Evolutionary conservation across 2,888 invertebrate genomes (phyloP), one percentile per base, ranked within the genome.

Genomic region (Eupithecia inturbata): DNA sequence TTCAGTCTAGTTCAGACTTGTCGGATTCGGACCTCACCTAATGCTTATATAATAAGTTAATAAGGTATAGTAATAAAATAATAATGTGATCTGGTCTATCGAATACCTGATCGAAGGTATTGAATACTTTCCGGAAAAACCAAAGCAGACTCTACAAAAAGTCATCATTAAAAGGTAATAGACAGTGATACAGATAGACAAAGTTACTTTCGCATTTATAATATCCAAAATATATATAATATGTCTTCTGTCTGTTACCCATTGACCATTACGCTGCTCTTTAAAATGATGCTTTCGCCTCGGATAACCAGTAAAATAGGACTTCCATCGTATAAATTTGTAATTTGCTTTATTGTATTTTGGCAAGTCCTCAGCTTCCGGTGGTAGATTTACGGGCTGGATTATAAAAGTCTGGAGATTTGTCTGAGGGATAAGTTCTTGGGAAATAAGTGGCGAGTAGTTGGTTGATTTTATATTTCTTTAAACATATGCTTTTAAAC

Each of bases 1-100:
- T 75, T 81, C 74, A 80, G 89, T 91, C 92, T 86, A 91, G 90
- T 92, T 91, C 79, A 85, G 87, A 89, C 90, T 81, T 88, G 92
- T 90, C 86, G 82, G 84, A 80, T 84, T 84, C 80, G 82, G 57
- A 57, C 57, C 57, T 57, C 57, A 57, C 57, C 57, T 4, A 57
- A 22, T 53, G 22, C 22, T 12, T 22, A 22, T 16, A 45, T 1
- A 1, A n/a, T n/a, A n/a, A n/a, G n/a, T n/a, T n/a, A n/a, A n/a
- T n/a, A n/a, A n/a, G n/a, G 26, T 53, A 53, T 36, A 16, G 14
- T 41, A 36, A 64, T 64, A 22, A 57, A 57, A 57, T 4, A 26
- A 26, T 26, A 57, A 26, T 57, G 26, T 57, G 26, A 57, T 26
- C 12, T 57, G 26, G 57, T 57, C 57, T 57, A 57, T 26, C 14